Conservation (phyloP, 2,797 vertebrate genomes). For the Geotrypetes seraphini region DNA sequence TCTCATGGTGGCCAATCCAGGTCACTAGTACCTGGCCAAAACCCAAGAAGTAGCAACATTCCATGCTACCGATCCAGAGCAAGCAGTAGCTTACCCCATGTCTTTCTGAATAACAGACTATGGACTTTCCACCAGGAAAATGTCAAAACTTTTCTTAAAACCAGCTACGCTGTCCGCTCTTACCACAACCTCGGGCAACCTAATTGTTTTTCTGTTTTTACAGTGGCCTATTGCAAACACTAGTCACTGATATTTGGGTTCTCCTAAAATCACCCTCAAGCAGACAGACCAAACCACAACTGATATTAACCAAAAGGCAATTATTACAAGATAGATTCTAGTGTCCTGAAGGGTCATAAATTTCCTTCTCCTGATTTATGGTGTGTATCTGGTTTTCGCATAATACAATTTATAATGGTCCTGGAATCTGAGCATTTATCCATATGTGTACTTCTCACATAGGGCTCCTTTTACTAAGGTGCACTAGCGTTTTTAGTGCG, state of each 20-base stretch:
- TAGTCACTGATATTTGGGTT: constrained; percentile 3
- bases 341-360: constrained; percentile 27
- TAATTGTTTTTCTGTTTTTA: constrained; percentile 15
- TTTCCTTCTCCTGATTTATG: constrained; percentile 31
- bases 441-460: constrained; percentile 5
- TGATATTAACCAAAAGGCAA: constrained; percentile 22
- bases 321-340: constrained; percentile 33
- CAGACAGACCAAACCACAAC: background rate
- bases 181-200: too few relatives aligned
- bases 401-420: constrained; percentile 30
- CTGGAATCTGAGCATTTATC: constrained; percentile 14
- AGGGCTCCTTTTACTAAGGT: too few relatives aligned
- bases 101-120: too few relatives aligned
- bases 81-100: too few relatives aligned
- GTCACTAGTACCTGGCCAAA: too few relatives aligned
- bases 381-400: constrained; percentile 14
- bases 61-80: too few relatives aligned
- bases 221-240: background rate
- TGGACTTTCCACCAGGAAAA: too few relatives aligned
- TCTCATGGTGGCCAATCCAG: too few relatives aligned
- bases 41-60: too few relatives aligned
- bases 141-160: too few relatives aligned
- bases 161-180: too few relatives aligned
- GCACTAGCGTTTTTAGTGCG: too few relatives aligned
- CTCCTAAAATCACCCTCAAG: constrained; percentile 4